Base-by-base conservation (phyloP, 2,888 invertebrate genomes). In the Agriotes lineatus region DNA sequence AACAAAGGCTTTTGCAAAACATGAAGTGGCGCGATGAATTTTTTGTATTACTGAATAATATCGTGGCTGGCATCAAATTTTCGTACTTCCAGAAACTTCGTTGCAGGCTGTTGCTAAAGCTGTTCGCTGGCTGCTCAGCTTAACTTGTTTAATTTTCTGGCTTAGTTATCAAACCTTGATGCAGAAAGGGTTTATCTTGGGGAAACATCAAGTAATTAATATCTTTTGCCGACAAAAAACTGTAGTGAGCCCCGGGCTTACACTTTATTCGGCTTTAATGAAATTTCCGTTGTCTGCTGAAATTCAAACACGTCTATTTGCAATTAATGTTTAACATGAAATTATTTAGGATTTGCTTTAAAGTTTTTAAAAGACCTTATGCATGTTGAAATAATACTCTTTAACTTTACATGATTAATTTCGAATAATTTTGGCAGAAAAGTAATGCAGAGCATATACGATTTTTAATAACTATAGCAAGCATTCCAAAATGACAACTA, bases 141-240 rank as follows among this genome's bases (percentile, higher is more conserved):
- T 25, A 12, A 56, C 35, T 18, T 37, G 42, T 42, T 42, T 42
- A 57, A 57, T 57, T 57, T 57, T 57, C 57, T 57, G 42, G 20
- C 39, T 25, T 25, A 25, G 12, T 39, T 57, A 57, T 39, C 57
- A 57, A 39, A 39, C 12, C 20, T 16, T 39, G 33, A 57, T 57
- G 57, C 20, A 57, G 33, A 37, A 56, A 56, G 56, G 39, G 57
- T 57, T 57, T 57, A 42, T 37, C 18, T 57, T 16, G 35, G 19
- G 57, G 20, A 57, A 57, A 57, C 56, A 22, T 16, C 42, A 20
- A 39, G 57, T 57, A 57, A 57, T 57, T 57, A 57, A 57, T 57
- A 57, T 37, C 19, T 22, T 20, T 39, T 25, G 9, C 25, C 19
- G n/a, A 12, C 30, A 20, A 42, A 57, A 57, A 25, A 39, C n/a